phyloP scores from a whole-genome alignment of 2,797 vertebrate genomes.

The Thalassophryne amazonica region DNA sequence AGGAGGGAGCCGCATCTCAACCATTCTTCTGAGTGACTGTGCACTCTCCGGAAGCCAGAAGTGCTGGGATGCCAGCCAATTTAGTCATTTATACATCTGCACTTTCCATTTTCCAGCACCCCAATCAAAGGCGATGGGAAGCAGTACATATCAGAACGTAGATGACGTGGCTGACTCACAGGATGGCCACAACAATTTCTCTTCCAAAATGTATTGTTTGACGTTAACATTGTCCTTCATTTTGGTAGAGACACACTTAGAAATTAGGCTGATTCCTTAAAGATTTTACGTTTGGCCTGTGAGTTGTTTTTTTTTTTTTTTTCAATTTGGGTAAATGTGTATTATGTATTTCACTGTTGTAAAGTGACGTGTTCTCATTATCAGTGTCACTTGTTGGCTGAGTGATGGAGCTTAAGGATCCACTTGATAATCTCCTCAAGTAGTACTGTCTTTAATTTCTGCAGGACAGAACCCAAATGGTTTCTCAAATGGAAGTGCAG shows the following conservation, averaged over 20 bases:
- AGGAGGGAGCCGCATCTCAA: slow-evolving; percentile 1
- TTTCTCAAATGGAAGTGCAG: too few relatives aligned
- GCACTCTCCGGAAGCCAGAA: slow-evolving; percentile 4
- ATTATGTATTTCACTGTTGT: too few relatives aligned
- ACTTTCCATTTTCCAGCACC: slow-evolving; percentile 29
- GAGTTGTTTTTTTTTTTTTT: background rate
- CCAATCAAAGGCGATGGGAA: slow-evolving; percentile 37
- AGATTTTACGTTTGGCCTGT: background rate
- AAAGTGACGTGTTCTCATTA: too few relatives aligned
- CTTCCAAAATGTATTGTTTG: slow-evolving; percentile 9
- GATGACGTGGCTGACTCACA: slow-evolving; percentile 21
- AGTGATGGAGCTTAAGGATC: too few relatives aligned
- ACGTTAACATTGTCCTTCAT: slow-evolving; percentile 1
- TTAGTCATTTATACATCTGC: slow-evolving; percentile 58
- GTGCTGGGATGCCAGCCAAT: slow-evolving; percentile 54
- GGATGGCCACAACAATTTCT: slow-evolving; percentile 21
- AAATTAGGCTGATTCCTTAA: background rate
- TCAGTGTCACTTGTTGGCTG: too few relatives aligned
- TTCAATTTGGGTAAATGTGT: background rate
- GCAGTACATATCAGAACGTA: slow-evolving; percentile 30
- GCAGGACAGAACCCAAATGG: too few relatives aligned
- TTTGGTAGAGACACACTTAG: background rate
- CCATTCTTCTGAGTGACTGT: slow-evolving; percentile 30
- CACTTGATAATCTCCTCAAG: too few relatives aligned
- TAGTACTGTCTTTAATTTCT: too few relatives aligned